Conservation (phyloP, 2,888 invertebrate genomes). For the Hedya salicella region DNA sequence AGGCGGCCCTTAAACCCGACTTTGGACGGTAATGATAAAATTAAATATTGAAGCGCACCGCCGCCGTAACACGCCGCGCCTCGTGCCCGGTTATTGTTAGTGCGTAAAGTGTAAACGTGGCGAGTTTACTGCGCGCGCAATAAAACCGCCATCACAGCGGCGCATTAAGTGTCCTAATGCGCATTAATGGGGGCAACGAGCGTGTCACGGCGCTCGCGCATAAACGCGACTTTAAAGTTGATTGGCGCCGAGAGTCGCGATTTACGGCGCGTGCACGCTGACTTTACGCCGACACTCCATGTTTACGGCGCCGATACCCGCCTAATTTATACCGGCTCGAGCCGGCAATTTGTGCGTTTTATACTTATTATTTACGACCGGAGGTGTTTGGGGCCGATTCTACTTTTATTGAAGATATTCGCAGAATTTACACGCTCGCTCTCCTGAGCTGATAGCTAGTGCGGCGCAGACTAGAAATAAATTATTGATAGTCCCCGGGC, state of each 20-base stretch:
- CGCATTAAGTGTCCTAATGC: slow-evolving; percentile 30
- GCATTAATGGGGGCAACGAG: slow-evolving; percentile 12
- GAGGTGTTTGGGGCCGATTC: slow-evolving; percentile 21
- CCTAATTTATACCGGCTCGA: slow-evolving; percentile 32
- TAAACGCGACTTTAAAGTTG: slow-evolving; percentile 34
- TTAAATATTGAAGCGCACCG: slow-evolving; percentile 39
- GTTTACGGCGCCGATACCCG: slow-evolving; percentile 21
- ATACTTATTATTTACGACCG: slow-evolving; percentile 40
- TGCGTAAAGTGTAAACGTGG: slow-evolving; percentile 30
- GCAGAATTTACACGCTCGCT: background rate
- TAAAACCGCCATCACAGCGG: slow-evolving; percentile 24
- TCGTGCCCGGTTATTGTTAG: slow-evolving; percentile 29
- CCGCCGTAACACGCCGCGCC: slow-evolving; percentile 13
- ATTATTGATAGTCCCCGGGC: slow-evolving; percentile 15
- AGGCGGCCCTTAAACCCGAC: slow-evolving; percentile 21
- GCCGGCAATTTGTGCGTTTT: slow-evolving; percentile 35
- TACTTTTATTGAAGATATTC: slow-evolving; percentile 30
- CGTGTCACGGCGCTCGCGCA: slow-evolving; percentile 16
- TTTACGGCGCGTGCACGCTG: slow-evolving; percentile 13
- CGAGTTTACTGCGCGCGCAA: slow-evolving; percentile 19
- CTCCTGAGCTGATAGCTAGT: slow-evolving; percentile 8
- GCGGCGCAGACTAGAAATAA: slow-evolving; percentile 3
- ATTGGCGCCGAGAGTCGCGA: slow-evolving; percentile 31
- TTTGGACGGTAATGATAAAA: slow-evolving; percentile 32
- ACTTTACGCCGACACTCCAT: slow-evolving; percentile 3